Conservation (phyloP, 2,888 invertebrate genomes). For the Prionchulus punctatus region DNA sequence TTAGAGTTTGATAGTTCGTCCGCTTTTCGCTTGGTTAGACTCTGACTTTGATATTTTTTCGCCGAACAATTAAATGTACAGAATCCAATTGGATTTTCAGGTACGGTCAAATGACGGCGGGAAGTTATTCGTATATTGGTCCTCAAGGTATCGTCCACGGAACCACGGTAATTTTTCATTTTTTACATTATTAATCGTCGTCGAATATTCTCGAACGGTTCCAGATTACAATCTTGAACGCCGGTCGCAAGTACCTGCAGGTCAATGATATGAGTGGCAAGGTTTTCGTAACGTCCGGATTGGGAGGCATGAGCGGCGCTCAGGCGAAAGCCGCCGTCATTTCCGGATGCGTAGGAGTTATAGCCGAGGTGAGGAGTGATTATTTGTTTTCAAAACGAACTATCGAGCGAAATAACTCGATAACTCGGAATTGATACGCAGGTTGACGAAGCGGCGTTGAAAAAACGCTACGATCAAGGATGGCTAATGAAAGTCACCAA, state of each 20-base stretch:
- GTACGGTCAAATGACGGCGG: constrained; percentile 51
- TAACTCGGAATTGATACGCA: too few relatives aligned
- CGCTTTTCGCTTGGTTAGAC: too few relatives aligned
- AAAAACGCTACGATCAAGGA: constrained; percentile 44
- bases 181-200: neutral
- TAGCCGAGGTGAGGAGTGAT: constrained; percentile 41
- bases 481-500: constrained; percentile 42
- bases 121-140: constrained; percentile 48
- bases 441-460: constrained; percentile 40
- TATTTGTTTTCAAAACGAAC: constrained; percentile 1
- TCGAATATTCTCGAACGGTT: too few relatives aligned
- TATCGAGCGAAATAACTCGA: too few relatives aligned
- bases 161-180: constrained; percentile 39
- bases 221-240: constrained; percentile 46
- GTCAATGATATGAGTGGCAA: constrained; percentile 39
- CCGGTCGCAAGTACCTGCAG: constrained; percentile 42
- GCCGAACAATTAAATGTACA: too few relatives aligned
- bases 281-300: constrained; percentile 45
- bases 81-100: too few relatives aligned
- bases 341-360: constrained; percentile 45
- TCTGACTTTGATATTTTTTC: too few relatives aligned
- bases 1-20: too few relatives aligned
- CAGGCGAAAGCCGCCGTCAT: constrained; percentile 48
- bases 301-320: constrained; percentile 49
- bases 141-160: constrained; percentile 51